A percentile compares a stretch with the other conserved stretches of the same genome.
These are phyloP conservation scores for Hermetia illucens DNA, from an alignment of 1,140 invertebrate genomes.

Conservation along the genomic window DNA sequence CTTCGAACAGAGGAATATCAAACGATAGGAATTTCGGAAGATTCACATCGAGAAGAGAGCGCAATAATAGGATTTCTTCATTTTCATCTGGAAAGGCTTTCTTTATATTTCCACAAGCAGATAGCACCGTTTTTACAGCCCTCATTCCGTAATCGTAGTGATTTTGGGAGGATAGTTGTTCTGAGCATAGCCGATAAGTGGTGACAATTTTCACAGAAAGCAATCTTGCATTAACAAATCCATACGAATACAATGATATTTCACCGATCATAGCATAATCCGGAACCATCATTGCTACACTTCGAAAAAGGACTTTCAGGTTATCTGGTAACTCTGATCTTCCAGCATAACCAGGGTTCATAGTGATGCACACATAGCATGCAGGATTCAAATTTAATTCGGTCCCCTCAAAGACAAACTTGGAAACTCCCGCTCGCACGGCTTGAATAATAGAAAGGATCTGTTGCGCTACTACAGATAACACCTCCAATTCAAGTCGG, in stretches of 20 bases:
- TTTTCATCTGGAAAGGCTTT: slow-evolving; percentile 67
- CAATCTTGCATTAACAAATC: slow-evolving; percentile 65
- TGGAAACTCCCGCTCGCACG: slow-evolving; percentile 50
- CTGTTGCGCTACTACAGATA: slow-evolving; percentile 73
- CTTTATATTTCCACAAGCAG: slow-evolving; percentile 77
- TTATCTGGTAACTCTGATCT: slow-evolving; percentile 62
- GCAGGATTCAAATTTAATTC: slow-evolving; percentile 63
- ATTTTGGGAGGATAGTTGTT: slow-evolving; percentile 71
- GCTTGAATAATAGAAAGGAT: slow-evolving; percentile 69
- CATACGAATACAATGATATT: slow-evolving; percentile 79
- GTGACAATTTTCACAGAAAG: slow-evolving; percentile 80
- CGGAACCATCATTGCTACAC: slow-evolving; percentile 92
- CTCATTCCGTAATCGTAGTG: slow-evolving; percentile 88
- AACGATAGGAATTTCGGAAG: slow-evolving; percentile 81
- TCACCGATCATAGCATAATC: slow-evolving; percentile 86
- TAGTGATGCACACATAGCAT: slow-evolving; percentile 83
- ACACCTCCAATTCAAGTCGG: slow-evolving; percentile 77
- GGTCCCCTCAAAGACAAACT: slow-evolving; percentile 74
- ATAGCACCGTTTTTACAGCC: slow-evolving; percentile 69
- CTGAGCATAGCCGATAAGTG: slow-evolving; percentile 76
- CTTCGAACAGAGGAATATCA: slow-evolving; percentile 80
- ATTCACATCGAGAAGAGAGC: slow-evolving; percentile 85
- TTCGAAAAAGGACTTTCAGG: slow-evolving; percentile 78
- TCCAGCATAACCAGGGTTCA: slow-evolving; percentile 85
- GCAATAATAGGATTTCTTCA: slow-evolving; percentile 60